Base-by-base conservation (phyloP, 2,888 invertebrate species). In the Phlogophora meticulosa region DNA sequence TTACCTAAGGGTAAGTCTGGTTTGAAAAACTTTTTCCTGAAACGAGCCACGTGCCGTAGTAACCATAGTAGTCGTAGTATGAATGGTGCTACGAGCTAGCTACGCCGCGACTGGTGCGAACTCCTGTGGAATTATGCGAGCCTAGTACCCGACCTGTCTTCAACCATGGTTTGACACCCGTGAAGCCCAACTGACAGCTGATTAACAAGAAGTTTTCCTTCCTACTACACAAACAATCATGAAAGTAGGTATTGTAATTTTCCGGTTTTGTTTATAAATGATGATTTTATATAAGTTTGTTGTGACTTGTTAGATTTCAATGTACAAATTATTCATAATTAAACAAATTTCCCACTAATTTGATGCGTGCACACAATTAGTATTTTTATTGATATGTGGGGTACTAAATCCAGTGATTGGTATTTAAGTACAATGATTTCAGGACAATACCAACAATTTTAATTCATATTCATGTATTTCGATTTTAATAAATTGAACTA, bases 91-190 rank as follows among this genome's bases (percentile, higher is more conserved):
- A 70, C 71, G 66, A 36, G 49, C 62, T 72, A 36, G 49, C 62
- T 72, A 70, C 55, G 34, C 55, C 4, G 34, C 22, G 22, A 9
- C 34, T 62, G 10, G 10, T 2, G 51, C 15, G 69, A 65, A 59
- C 85, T 88, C 86, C 71, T 85, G 4, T 7, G 10, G 0, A 36
- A 32, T 78, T 83, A 85, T 95, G 90, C 10, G 32, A 13, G 67
- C 95, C 95, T 94, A 76, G 93, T 95, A 91, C 69, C 46, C 59
- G 74, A 93, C 91, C 94, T 95, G 94, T 95, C 95, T 91, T 82
- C 86, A 90, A 87, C 92, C 91, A 92, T 91, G 91, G 88, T 92
- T 93, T 95, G 95, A 95, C 92, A 84, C 85, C 88, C 89, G 91
- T 94, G 95, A 95, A 89, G 92, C 83, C 85, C 83, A 82, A 84